Evolutionary conservation across 2,888 invertebrate genomes (phyloP).

Genomic region (Malthinus seriepunctatus): DNA sequence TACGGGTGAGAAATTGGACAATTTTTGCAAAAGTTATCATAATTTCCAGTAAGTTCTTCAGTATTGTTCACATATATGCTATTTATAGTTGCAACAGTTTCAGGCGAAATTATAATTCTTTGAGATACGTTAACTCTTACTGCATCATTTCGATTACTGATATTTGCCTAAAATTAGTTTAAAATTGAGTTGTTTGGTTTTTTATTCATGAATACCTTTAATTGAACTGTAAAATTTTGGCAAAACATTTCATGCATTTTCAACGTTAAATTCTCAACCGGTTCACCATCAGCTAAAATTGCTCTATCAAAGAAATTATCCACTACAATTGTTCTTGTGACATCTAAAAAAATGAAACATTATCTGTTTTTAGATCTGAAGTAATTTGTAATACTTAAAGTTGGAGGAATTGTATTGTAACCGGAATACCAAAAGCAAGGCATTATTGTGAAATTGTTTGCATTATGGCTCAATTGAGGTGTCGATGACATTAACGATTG

Average conservation of each 20-base stretch:
- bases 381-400: conserved; percentile 13
- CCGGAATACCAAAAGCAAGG: conserved; percentile 20
- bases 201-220: conserved; percentile 12
- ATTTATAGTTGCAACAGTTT: conserved; percentile 9
- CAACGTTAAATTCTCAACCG: conserved; percentile 12
- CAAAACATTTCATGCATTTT: conserved; percentile 14
- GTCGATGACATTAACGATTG: conserved; percentile 18
- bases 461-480: conserved; percentile 13
- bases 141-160: conserved; percentile 27
- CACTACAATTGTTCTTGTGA: conserved; percentile 17
- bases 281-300: conserved; percentile 4
- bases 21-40: conserved; percentile 38
- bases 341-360: conserved; percentile 8
- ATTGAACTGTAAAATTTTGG: conserved; percentile 24
- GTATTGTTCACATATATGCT: conserved; percentile 24
- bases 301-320: conserved; percentile 32
- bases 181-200: neutral
- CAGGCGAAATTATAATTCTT: conserved; percentile 17
- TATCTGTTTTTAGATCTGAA: neutral
- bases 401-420: neutral
- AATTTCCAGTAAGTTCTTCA: conserved; percentile 14
- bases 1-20: conserved; percentile 41
- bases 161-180: conserved; percentile 10
- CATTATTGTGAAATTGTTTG: conserved; percentile 14
- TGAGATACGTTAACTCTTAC: conserved; percentile 33